Percentiles rank a stretch among this genome's conserved stretches.
phyloP scores from a whole-genome alignment of 2,797 vertebrate genomes.

The Gymnothorax javanicus region DNA sequence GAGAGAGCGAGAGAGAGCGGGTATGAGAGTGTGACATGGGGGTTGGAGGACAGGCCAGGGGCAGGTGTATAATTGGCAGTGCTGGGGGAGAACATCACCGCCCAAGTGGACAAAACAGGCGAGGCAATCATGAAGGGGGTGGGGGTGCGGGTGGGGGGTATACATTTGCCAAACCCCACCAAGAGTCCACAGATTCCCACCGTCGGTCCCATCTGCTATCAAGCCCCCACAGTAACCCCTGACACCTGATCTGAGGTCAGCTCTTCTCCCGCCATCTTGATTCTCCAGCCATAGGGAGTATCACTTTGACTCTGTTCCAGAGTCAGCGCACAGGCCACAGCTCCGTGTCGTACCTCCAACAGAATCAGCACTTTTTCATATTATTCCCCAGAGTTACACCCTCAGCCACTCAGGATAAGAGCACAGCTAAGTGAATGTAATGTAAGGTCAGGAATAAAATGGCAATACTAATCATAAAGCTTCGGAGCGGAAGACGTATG shows the following conservation, averaged over 20 bases:
- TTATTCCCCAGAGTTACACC: not conserved
- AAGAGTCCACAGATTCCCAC: slow-evolving; percentile 50
- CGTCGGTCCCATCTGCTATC: slow-evolving; percentile 71
- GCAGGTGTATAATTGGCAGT: slow-evolving; percentile 76
- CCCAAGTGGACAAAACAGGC: slow-evolving; percentile 45
- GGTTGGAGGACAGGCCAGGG: slow-evolving; percentile 65
- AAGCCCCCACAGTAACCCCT: slow-evolving; percentile 63
- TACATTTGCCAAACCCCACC: slow-evolving; percentile 38
- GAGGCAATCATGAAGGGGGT: slow-evolving; percentile 47
- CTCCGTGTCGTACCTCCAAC: no score
- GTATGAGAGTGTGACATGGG: slow-evolving; percentile 36
- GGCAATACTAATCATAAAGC: not conserved
- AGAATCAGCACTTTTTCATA: not conserved
- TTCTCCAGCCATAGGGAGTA: not conserved
- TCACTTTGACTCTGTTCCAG: no score
- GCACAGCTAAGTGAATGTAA: not conserved
- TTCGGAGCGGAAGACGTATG: not conserved
- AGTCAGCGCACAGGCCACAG: no score
- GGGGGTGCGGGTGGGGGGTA: slow-evolving; percentile 60
- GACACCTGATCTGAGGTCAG: slow-evolving; percentile 41
- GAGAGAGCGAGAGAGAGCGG: not conserved
- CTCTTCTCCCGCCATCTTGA: no score
- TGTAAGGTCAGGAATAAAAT: not conserved
- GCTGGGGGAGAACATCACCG: slow-evolving; percentile 66
- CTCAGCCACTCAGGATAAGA: not conserved